These are phyloP conservation scores for Dryadula phaetusa DNA, from an alignment of 2,888 invertebrate species.

Conservation along the genomic window DNA sequence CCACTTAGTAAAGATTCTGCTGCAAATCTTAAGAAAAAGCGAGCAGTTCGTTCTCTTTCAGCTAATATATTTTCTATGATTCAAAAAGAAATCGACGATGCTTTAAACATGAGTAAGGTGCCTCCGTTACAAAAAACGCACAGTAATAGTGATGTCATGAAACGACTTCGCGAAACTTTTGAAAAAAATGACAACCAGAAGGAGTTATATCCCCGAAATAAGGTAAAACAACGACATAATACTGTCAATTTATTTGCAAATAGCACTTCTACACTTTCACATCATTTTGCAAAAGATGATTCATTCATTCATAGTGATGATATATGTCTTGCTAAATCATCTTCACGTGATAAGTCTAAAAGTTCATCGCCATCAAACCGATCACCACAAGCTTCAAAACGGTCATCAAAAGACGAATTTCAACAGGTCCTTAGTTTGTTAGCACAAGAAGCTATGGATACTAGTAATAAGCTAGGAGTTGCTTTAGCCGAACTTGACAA, in stretches of 20 bases:
- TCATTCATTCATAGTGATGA: conserved; percentile 80
- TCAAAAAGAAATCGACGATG: conserved; percentile 86
- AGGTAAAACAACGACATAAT: conserved; percentile 82
- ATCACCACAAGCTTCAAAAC: conserved; percentile 80
- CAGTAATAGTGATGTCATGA: conserved; percentile 85
- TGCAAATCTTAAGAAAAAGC: conserved; percentile 87
- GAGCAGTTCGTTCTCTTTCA: conserved; percentile 92
- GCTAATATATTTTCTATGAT: conserved; percentile 93
- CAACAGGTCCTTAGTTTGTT: conserved; percentile 90
- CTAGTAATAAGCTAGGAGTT: conserved; percentile 88
- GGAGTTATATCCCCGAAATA: conserved; percentile 75
- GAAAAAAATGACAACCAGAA: conserved; percentile 74
- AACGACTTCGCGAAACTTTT: conserved; percentile 74
- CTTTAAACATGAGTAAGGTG: conserved; percentile 79
- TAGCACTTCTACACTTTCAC: conserved; percentile 74
- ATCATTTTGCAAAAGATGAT: conserved; percentile 81
- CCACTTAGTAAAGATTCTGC: conserved; percentile 67
- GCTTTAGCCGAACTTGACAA: conserved; percentile 86
- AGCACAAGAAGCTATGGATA: conserved; percentile 90
- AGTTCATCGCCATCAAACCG: conserved; percentile 84
- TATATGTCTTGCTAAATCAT: conserved; percentile 77
- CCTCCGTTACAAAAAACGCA: conserved; percentile 85
- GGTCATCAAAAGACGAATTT: conserved; percentile 81
- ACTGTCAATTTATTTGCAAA: conserved; percentile 79
- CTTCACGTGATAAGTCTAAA: conserved; percentile 81